phyloP scores from a whole-genome alignment of 2,888 invertebrate genomes.

The Rhagonycha fulva region DNA sequence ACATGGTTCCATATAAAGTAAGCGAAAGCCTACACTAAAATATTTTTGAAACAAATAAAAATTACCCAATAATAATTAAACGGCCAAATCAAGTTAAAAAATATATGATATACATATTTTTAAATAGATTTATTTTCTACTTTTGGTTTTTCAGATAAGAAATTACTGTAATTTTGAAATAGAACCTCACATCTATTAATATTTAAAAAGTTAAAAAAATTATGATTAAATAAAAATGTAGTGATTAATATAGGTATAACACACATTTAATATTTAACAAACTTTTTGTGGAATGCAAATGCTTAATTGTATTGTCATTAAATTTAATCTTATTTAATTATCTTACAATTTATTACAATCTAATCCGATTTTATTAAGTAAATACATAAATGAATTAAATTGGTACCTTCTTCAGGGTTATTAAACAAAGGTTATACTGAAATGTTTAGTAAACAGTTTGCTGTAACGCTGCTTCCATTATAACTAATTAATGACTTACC shows the following conservation, averaged over 20 bases:
- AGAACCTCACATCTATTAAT: neutral
- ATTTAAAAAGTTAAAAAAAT: no score
- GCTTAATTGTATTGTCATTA: neutral
- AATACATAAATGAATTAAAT: neutral
- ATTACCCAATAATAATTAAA: neutral
- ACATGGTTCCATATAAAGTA: neutral
- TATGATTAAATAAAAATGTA: neutral
- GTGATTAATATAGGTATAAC: neutral
- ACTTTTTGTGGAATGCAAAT: neutral
- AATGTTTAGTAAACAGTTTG: neutral
- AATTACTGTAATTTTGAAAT: neutral
- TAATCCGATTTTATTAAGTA: neutral
- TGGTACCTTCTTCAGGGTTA: neutral
- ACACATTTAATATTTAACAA: neutral
- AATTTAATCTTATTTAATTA: neutral
- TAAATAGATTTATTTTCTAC: neutral
- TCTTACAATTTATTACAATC: neutral
- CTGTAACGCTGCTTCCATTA: neutral
- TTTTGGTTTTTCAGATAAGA: neutral
- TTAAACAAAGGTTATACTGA: neutral
- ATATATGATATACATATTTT: neutral
- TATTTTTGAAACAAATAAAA: neutral
- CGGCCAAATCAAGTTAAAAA: neutral
- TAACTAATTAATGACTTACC: neutral
- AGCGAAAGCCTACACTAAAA: neutral